Evolutionary conservation across 2,797 vertebrate genomes (phyloP).

Genomic region (Gallirallus australis): DNA sequence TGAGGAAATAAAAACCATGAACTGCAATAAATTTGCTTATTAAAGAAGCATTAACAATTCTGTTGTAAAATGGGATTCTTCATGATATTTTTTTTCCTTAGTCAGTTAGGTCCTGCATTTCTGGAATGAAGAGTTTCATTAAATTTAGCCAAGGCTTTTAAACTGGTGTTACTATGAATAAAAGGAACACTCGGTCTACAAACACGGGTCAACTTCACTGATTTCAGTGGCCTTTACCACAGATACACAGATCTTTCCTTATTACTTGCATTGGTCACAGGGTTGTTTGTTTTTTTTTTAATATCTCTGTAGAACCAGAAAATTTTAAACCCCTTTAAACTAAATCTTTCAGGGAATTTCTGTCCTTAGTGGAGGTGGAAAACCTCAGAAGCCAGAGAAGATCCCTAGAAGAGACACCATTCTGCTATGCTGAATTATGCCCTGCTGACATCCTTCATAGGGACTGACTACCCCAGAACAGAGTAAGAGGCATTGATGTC

Average conservation of each 20-base stretch:
- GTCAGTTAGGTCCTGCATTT: background rate
- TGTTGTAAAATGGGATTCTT: background rate
- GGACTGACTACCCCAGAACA: background rate
- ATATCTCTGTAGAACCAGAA: background rate
- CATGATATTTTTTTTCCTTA: background rate
- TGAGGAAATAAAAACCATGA: conserved; percentile 23
- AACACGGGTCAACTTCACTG: background rate
- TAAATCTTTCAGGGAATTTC: background rate
- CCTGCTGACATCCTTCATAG: background rate
- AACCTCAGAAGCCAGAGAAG: background rate
- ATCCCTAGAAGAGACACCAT: background rate
- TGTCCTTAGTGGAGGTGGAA: background rate
- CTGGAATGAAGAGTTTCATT: background rate
- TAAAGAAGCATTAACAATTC: conserved; percentile 10
- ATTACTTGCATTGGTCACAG: background rate
- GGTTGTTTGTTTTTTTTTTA: background rate
- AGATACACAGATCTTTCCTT: background rate
- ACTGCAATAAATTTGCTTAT: conserved; percentile 26
- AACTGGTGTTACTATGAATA: background rate
- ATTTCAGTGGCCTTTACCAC: background rate
- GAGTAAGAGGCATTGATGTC: background rate
- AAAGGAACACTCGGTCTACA: background rate
- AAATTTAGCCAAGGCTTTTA: background rate
- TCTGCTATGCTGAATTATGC: background rate
- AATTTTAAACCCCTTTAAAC: background rate